phyloP scores from a whole-genome alignment of 2,888 invertebrate species.

The Philhelius pedissequus region DNA sequence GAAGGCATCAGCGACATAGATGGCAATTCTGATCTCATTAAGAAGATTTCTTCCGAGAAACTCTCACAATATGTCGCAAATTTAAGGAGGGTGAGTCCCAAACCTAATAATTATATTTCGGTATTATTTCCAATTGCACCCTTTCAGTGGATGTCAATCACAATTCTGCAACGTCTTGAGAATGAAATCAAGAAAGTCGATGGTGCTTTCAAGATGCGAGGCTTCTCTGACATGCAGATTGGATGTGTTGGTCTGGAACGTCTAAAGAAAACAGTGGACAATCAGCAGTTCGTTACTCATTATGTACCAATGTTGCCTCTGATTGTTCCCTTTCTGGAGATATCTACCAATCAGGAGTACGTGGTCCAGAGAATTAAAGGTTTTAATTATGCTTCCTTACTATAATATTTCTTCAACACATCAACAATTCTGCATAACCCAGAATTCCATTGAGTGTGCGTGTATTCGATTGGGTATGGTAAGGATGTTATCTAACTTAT shows the following conservation, averaged over 20 bases:
- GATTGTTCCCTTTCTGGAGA: slow-evolving; percentile 89
- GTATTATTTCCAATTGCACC: not conserved
- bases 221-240: slow-evolving; percentile 84
- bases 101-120: not conserved
- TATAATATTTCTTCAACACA: too few species aligned
- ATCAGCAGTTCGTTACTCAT: slow-evolving; percentile 77
- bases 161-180: slow-evolving; percentile 87
- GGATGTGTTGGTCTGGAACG: slow-evolving; percentile 86
- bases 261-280: slow-evolving; percentile 85
- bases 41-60: slow-evolving; percentile 80
- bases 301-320: slow-evolving; percentile 78
- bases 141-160: slow-evolving; percentile 90
- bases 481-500: too few species aligned
- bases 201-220: slow-evolving; percentile 84
- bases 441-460: too few species aligned
- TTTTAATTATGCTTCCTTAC: slow-evolving; percentile 62
- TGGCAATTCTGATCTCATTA: slow-evolving; percentile 78
- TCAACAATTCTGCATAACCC: too few species aligned
- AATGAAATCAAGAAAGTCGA: slow-evolving; percentile 87
- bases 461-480: too few species aligned
- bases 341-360: slow-evolving; percentile 92
- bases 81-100: slow-evolving; percentile 83
- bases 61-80: slow-evolving; percentile 90
- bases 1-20: slow-evolving; percentile 75
- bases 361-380: slow-evolving; percentile 87